Base-by-base conservation (phyloP, 2,797 vertebrate genomes). In the Pygocentrus nattereri region DNA sequence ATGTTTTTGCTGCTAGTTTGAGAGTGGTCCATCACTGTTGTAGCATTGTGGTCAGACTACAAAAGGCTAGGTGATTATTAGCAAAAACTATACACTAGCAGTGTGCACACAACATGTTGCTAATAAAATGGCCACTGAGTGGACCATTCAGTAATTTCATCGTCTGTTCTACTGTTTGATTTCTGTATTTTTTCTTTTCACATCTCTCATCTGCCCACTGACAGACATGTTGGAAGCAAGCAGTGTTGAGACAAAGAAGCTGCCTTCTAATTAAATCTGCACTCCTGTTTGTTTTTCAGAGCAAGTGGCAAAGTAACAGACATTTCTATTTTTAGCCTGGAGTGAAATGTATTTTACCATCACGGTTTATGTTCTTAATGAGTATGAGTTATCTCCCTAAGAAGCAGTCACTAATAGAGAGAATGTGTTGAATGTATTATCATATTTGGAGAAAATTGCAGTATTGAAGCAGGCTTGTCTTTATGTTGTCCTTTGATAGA, bases 321-420 rank as follows among this genome's bases (percentile, higher is more conserved):
- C 50, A 72, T 23, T 74, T 85, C 30, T 71, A 52, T 65, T 68
- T 70, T 76, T 49, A 68, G 30, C 49, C 30, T 6, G 72, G 16
- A 67, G 27, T 67, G 75, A 64, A 78, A 52, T 23, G 59, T 82
- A n/a, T 21, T 76, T 15, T 25, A 49, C 44, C 34, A 64, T 44
- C 62, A 49, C 31, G 68, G 79, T 75, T 76, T 70, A 21, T 21
- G 21, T 68, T 70, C 23, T 50, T 61, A 81, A 61, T 81, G 65
- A 59, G n/a, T 70, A 49, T 7, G 50, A 49, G 31, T 38, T 81
- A 68, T 78, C 74, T 72, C 38, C 52, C n/a, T 2, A 38, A 19
- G n/a, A 38, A 38, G 11, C 50, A 49, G 47, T 30, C 30, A 21
- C 41, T 15, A 50, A 76, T 62, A 31, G 19, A 69, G 52, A 76